These are phyloP conservation scores for Sesia bembeciformis DNA, from an alignment of 2,888 invertebrate genomes.

Conservation along the genomic window DNA sequence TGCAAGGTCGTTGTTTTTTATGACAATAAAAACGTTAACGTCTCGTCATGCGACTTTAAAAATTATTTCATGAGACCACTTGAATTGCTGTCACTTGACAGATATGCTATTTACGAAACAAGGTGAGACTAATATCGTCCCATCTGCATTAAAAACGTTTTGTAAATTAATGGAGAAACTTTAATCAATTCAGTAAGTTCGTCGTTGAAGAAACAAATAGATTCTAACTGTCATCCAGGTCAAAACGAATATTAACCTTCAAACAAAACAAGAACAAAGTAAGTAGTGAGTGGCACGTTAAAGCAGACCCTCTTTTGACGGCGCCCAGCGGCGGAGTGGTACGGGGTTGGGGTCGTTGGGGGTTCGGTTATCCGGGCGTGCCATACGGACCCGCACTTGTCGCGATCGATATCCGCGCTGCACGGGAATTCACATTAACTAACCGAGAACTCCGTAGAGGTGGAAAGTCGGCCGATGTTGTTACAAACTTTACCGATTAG, in stretches of 20 bases:
- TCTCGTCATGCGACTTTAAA: background rate
- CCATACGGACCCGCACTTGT: constrained; percentile 62
- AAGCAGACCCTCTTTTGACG: constrained; percentile 47
- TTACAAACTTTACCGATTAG: constrained; percentile 68
- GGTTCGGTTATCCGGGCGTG: constrained; percentile 49
- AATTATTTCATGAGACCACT: background rate
- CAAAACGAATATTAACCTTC: constrained; percentile 68
- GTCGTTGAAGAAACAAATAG: background rate
- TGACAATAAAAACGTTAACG: background rate
- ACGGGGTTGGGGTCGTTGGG: constrained; percentile 22
- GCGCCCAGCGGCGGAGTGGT: constrained; percentile 10
- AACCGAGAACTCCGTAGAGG: constrained; percentile 45
- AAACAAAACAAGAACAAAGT: constrained; percentile 71
- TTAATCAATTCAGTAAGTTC: background rate
- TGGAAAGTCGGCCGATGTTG: constrained; percentile 66
- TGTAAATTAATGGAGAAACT: background rate
- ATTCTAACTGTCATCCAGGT: constrained; percentile 31
- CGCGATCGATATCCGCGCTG: constrained; percentile 67
- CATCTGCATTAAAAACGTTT: background rate
- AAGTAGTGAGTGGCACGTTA: constrained; percentile 51
- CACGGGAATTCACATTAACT: constrained; percentile 65
- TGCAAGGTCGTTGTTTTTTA: constrained; percentile 48
- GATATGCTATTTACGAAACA: background rate
- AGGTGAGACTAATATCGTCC: background rate
- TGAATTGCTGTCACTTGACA: background rate